Conservation (phyloP, 2,113 vertebrate genomes). For the Speoplatyrhinus poulsoni region DNA sequence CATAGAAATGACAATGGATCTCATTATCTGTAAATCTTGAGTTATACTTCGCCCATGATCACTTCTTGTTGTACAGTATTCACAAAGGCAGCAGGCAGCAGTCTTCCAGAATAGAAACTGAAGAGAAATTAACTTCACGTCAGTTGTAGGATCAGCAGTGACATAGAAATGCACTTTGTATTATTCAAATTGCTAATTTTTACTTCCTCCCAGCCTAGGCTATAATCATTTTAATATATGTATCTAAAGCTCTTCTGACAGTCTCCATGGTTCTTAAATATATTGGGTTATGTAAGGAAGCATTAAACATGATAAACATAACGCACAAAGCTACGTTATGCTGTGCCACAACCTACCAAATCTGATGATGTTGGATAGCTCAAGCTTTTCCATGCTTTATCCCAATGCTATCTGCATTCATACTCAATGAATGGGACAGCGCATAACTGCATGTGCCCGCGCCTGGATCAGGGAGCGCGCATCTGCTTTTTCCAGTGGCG, state of each 20-base stretch:
- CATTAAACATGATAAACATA: not conserved
- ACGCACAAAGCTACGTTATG: not conserved
- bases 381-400: not conserved
- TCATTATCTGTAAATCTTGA: not conserved
- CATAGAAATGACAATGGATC: not conserved
- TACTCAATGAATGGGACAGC: conserved; percentile 52
- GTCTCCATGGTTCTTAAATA: too few relatives aligned
- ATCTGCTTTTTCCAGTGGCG: conserved; percentile 35
- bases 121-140: conserved; percentile 19
- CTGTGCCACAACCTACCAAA: not conserved
- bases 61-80: conserved; percentile 8
- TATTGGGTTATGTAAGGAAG: not conserved
- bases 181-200: conserved; percentile 2
- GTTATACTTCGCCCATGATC: conserved; percentile 1
- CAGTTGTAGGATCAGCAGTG: conserved; percentile 45
- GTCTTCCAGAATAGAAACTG: conserved; percentile 28
- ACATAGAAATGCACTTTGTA: conserved; percentile 56
- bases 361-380: not conserved
- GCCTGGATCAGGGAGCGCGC: conserved; percentile 51
- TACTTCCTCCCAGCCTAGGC: not conserved
- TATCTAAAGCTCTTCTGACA: not conserved
- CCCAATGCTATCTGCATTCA: not conserved
- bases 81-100: conserved; percentile 30
- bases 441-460: conserved; percentile 33
- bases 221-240: too few relatives aligned